A percentile compares a stretch with the other conserved stretches of the same genome.
These are phyloP conservation scores for Ophiothrix spiculata DNA, from an alignment of 35 echinoderm and acorn worm genomes.

Conservation along the genomic window DNA sequence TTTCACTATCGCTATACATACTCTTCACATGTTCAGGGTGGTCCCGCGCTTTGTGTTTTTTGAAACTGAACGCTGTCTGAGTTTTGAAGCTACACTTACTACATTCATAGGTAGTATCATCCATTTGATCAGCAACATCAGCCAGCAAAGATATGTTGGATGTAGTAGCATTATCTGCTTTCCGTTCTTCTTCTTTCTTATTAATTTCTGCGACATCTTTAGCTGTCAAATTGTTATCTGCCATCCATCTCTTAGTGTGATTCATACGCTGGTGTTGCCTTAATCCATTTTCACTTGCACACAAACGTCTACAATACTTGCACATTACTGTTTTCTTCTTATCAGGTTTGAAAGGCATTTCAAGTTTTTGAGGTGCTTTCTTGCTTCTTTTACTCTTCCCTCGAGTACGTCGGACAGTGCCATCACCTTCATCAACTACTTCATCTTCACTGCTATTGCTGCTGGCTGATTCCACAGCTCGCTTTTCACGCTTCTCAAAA, in stretches of 20 bases:
- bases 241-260: background rate
- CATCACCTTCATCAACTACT: background rate
- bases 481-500: background rate
- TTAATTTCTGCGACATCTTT: background rate
- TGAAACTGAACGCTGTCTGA: background rate
- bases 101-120: background rate
- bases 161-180: background rate
- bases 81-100: background rate
- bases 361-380: too few relatives aligned
- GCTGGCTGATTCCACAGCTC: background rate
- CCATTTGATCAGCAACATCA: background rate
- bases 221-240: background rate
- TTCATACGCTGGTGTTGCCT: background rate
- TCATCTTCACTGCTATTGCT: background rate
- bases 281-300: background rate
- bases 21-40: background rate
- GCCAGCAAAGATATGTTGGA: background rate
- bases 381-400: conserved; percentile 2
- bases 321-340: background rate
- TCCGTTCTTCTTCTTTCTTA: background rate
- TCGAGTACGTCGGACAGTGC: too few relatives aligned
- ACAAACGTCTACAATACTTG: background rate
- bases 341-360: too few relatives aligned
- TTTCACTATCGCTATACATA: background rate
- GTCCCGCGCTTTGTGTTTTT: background rate